phyloP scores from a whole-genome alignment of 2,888 invertebrate species.

The Folsomia manolachei region DNA sequence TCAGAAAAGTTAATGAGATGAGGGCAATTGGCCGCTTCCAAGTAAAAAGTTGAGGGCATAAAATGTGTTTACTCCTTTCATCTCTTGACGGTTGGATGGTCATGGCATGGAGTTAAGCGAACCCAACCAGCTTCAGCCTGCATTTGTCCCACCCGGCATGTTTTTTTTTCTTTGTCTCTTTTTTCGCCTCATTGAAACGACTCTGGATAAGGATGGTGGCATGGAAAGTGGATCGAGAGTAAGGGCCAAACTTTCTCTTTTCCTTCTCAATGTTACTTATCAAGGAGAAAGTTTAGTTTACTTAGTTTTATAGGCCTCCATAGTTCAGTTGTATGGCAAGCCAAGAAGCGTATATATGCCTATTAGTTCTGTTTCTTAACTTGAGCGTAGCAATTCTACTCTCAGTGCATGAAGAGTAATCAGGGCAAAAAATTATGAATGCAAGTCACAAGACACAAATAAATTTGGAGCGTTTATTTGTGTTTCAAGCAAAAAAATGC shows the following conservation, averaged over 20 bases:
- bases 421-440: too few species aligned
- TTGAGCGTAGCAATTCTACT: too few species aligned
- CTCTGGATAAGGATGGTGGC: too few species aligned
- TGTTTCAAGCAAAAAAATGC: too few species aligned
- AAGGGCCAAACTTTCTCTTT: not conserved
- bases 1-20: too few species aligned
- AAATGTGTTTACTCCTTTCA: not conserved
- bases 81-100: not conserved
- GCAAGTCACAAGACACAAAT: too few species aligned
- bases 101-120: too few species aligned
- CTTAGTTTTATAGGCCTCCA: not conserved
- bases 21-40: too few species aligned
- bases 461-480: too few species aligned
- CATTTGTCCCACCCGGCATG: not conserved
- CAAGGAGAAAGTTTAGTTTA: conserved; percentile 1
- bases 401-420: too few species aligned
- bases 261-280: not conserved
- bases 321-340: not conserved
- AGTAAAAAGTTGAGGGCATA: too few species aligned
- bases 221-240: not conserved
- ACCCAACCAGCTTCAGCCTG: not conserved
- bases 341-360: not conserved
- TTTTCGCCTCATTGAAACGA: not conserved
- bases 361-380: not conserved
- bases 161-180: not conserved